phyloP scores from a whole-genome alignment of 2,113 vertebrate species.

The Varanus salvator region DNA sequence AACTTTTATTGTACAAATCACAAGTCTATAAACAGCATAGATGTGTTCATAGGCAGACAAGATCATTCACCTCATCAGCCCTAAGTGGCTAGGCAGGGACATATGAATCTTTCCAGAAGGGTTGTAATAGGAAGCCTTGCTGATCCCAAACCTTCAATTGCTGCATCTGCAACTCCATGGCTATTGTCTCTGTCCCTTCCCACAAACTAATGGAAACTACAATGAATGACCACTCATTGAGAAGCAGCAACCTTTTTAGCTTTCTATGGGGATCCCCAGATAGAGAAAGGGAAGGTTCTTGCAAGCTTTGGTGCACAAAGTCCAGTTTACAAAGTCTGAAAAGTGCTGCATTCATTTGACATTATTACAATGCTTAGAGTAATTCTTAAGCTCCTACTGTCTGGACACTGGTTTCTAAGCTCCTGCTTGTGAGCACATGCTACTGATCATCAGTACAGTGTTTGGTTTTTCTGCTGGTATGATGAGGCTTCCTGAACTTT shows the following conservation, averaged over 20 bases:
- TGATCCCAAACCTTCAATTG: background rate
- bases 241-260: background rate
- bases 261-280: background rate
- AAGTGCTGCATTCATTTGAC: background rate
- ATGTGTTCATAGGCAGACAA: background rate
- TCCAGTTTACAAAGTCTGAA: background rate
- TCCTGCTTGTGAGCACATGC: background rate
- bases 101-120: no score
- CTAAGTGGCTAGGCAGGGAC: background rate
- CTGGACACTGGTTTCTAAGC: background rate
- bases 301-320: background rate
- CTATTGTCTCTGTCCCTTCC: background rate
- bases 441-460: constrained; percentile 28
- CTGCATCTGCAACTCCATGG: background rate
- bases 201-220: background rate
- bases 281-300: background rate
- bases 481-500: constrained; percentile 47
- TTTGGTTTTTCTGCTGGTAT: constrained; percentile 22
- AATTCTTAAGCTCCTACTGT: constrained; percentile 11
- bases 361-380: constrained; percentile 24
- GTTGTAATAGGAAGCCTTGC: background rate
- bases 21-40: background rate
- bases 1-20: background rate
- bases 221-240: background rate
- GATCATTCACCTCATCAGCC: background rate